Percentiles rank a stretch among this genome's conserved stretches.
Evolutionary conservation across 1,140 invertebrate genomes (phyloP).

Genomic region (Stegodyphus mimosarum): DNA sequence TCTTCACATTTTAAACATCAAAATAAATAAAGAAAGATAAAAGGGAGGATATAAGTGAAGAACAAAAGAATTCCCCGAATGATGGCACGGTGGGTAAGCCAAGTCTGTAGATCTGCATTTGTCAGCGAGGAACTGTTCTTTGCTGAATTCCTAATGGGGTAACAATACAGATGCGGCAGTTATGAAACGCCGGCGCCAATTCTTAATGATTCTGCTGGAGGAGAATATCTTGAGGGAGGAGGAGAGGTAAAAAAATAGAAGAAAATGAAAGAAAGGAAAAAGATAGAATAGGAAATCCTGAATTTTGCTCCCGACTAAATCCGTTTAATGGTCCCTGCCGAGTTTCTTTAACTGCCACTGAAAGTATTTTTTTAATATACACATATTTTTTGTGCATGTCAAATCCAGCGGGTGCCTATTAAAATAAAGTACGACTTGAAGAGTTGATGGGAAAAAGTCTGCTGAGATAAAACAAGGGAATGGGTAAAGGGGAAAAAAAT

Average conservation of each 20-base stretch:
- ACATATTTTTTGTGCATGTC: constrained; percentile 60
- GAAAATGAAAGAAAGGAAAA: not conserved
- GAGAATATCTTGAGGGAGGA: too few relatives aligned
- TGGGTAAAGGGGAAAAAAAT: constrained; percentile 7
- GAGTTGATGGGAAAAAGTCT: constrained; percentile 20
- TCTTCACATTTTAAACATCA: not conserved
- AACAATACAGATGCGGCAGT: constrained; percentile 54
- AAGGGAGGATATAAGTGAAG: constrained; percentile 3
- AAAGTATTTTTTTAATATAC: constrained; percentile 59
- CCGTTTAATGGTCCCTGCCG: constrained; percentile 58
- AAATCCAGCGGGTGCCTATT: constrained; percentile 59
- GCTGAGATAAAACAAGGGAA: constrained; percentile 26
- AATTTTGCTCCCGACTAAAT: constrained; percentile 61
- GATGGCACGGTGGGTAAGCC: constrained; percentile 50
- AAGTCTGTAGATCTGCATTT: constrained; percentile 57
- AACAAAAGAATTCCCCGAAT: constrained; percentile 45
- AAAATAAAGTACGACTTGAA: constrained; percentile 60
- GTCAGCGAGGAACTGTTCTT: constrained; percentile 44
- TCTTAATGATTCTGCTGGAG: constrained; percentile 51
- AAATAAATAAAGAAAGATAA: not conserved
- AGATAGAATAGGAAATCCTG: constrained; percentile 55
- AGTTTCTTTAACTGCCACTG: constrained; percentile 55
- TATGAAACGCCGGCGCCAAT: constrained; percentile 55
- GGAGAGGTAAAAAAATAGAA: constrained; percentile 14
- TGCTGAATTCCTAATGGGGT: constrained; percentile 55